A percentile compares a stretch with the other conserved stretches of the same genome.
Conservation (phyloP, 2,113 vertebrate genomes). For the Bujurquina vittata region DNA sequence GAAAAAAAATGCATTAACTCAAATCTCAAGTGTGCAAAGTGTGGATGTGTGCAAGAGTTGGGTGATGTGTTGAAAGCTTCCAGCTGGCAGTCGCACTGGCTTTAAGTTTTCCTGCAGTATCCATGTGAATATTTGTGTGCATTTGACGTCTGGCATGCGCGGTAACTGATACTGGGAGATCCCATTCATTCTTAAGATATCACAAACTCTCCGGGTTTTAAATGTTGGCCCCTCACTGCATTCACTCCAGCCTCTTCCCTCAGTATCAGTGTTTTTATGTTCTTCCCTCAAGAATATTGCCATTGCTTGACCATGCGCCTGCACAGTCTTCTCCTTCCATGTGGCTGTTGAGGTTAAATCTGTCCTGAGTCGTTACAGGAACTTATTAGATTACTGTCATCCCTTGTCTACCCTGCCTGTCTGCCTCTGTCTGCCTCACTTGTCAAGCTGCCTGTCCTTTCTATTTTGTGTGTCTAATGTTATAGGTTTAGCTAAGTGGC, state of each 20-base stretch:
- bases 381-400: slow-evolving; percentile 44
- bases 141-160: slow-evolving; percentile 12
- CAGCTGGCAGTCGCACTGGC: background rate
- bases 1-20: background rate
- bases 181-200: slow-evolving; percentile 65
- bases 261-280: background rate
- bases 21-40: background rate
- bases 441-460: background rate
- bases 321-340: slow-evolving; percentile 9
- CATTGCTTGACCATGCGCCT: background rate
- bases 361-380: slow-evolving; percentile 12
- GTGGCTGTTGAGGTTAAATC: slow-evolving; percentile 40
- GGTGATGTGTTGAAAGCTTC: background rate
- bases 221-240: background rate
- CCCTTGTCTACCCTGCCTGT: background rate
- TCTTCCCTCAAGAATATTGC: slow-evolving; percentile 1
- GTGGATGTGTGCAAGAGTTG: background rate
- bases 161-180: slow-evolving; percentile 61
- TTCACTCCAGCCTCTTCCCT: background rate
- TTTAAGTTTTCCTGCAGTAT: slow-evolving; percentile 15
- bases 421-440: background rate
- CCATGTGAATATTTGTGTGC: background rate
- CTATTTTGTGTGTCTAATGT: rapidly evolving
- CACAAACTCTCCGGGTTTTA: slow-evolving; percentile 20
- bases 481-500: rapidly evolving